Percentiles rank a stretch among this genome's conserved stretches.
Evolutionary conservation across 2,888 invertebrate genomes (phyloP).

Genomic region (Caenorhabditis macrosperma): DNA sequence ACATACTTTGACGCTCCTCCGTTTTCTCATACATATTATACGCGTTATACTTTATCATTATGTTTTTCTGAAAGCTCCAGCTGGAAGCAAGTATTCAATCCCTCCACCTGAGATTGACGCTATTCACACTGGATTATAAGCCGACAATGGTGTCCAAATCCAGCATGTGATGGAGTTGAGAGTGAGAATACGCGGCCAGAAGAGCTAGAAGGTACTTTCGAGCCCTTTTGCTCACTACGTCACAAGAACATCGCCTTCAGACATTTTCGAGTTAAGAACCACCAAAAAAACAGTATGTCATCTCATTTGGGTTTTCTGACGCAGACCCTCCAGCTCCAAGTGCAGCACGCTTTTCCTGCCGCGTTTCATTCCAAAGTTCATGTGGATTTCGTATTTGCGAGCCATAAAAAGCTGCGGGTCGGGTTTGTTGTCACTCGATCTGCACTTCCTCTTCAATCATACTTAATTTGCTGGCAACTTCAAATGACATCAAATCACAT

Average conservation of each 20-base stretch:
- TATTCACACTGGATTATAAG: conserved; percentile 26
- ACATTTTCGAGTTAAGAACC: not conserved
- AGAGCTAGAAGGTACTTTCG: conserved; percentile 1
- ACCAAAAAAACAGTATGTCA: too few species aligned
- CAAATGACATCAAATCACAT: conserved; percentile 14
- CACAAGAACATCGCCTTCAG: not conserved
- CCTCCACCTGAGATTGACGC: not conserved
- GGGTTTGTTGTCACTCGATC: conserved; percentile 56
- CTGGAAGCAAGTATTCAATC: not conserved
- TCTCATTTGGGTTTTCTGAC: not conserved
- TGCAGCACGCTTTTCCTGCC: conserved; percentile 2
- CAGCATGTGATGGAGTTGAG: conserved; percentile 26
- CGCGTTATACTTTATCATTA: conserved; percentile 1
- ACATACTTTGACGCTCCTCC: conserved; percentile 4
- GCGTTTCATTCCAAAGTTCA: not conserved
- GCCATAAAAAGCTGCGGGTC: not conserved
- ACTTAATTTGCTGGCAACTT: conserved; percentile 51
- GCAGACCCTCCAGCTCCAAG: not conserved
- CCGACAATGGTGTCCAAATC: conserved; percentile 17
- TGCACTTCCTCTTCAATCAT: conserved; percentile 57
- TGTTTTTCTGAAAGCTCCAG: not conserved
- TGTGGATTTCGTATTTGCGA: not conserved
- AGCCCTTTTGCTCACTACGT: not conserved
- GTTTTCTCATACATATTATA: conserved; percentile 7
- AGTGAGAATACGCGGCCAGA: not conserved